Conservation (phyloP, 2,113 vertebrate genomes). For the Cyprinodon brontotheroides region DNA sequence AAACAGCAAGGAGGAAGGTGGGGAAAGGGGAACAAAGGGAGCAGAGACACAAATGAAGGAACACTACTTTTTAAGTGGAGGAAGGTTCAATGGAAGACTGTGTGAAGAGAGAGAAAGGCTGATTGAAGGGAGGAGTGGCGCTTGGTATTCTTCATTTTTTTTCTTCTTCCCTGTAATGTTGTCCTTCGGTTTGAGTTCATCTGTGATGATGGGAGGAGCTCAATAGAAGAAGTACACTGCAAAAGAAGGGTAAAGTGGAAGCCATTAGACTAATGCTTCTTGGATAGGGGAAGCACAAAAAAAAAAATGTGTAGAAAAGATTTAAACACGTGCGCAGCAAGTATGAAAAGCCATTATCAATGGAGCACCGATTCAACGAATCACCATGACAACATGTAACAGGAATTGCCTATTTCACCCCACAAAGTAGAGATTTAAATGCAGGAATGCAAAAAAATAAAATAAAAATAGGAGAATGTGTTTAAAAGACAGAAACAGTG, state of each 20-base stretch:
- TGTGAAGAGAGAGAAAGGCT: constrained; percentile 50
- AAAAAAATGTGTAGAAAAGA: background rate
- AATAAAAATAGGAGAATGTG: background rate
- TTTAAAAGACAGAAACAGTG: too few relatives aligned
- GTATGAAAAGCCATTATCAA: too few relatives aligned
- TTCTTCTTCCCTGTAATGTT: constrained; percentile 51
- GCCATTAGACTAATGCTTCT: constrained; percentile 47
- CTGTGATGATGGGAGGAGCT: constrained; percentile 54
- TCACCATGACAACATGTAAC: too few relatives aligned
- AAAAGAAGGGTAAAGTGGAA: constrained; percentile 17
- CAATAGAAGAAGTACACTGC: constrained; percentile 84
- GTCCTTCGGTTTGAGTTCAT: constrained; percentile 68
- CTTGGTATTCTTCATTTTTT: constrained; percentile 47
- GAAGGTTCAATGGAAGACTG: constrained; percentile 70
- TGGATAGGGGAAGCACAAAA: background rate
- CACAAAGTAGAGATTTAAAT: background rate
- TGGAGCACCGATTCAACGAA: too few relatives aligned
- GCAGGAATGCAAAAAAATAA: background rate
- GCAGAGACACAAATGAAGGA: constrained; percentile 41
- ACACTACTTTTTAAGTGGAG: constrained; percentile 63
- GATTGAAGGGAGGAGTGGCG: constrained; percentile 48
- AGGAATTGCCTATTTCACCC: too few relatives aligned
- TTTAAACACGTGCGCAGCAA: too few relatives aligned
- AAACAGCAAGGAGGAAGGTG: constrained; percentile 25
- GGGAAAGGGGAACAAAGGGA: constrained; percentile 31